A percentile compares a stretch with the other conserved stretches of the same genome.
These are phyloP conservation scores for Drosophila percnosoma DNA, from an alignment of 2,888 invertebrate species.

Conservation along the genomic window DNA sequence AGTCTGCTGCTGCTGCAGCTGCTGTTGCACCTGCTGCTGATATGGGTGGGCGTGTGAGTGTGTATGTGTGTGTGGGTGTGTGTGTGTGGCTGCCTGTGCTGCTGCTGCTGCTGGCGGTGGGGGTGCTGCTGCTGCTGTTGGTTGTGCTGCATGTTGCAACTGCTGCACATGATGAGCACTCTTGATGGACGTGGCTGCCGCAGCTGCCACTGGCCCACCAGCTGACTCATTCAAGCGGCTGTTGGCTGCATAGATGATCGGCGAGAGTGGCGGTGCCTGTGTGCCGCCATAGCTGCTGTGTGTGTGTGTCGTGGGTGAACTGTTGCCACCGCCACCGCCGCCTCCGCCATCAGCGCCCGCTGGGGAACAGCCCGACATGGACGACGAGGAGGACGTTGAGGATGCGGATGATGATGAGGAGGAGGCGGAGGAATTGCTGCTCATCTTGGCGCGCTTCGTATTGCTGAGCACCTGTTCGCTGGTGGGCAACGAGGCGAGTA, in stretches of 20 bases:
- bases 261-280: constrained; percentile 59
- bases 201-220: not conserved
- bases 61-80: not conserved
- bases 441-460: constrained; percentile 88
- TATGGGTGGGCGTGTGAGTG: constrained; percentile 40
- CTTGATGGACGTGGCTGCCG: constrained; percentile 32
- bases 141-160: constrained; percentile 47
- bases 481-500: constrained; percentile 93
- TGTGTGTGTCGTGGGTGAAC: constrained; percentile 43
- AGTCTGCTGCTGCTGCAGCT: constrained; percentile 15
- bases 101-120: constrained; percentile 15
- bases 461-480: constrained; percentile 94
- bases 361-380: constrained; percentile 17
- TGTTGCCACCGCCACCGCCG: constrained; percentile 8
- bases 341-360: constrained; percentile 1
- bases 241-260: constrained; percentile 60
- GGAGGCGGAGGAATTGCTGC: constrained; percentile 58
- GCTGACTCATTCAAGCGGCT: constrained; percentile 9
- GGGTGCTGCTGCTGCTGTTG: constrained; percentile 34
- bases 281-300: constrained; percentile 44
- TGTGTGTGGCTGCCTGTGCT: constrained; percentile 10
- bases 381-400: constrained; percentile 37
- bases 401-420: constrained; percentile 41
- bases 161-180: constrained; percentile 44
- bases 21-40: constrained; percentile 29